phyloP scores from a whole-genome alignment of 1,140 invertebrate genomes.

The Papilio polyxenes region DNA sequence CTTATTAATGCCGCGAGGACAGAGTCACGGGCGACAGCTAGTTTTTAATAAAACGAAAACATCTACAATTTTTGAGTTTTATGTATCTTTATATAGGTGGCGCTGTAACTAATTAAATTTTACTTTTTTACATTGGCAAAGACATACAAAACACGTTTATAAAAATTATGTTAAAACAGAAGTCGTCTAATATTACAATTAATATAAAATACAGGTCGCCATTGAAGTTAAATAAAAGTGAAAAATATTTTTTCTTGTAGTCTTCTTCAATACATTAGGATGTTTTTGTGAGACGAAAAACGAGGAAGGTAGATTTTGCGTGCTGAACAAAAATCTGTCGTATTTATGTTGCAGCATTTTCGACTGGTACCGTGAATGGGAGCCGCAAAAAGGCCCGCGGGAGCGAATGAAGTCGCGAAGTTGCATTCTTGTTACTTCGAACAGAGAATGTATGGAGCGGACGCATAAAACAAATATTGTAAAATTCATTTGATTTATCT shows the following conservation, averaged over 20 bases:
- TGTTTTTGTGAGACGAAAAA: neutral
- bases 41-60: too few relatives aligned
- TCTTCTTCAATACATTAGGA: neutral
- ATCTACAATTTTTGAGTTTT: too few relatives aligned
- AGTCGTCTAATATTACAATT: neutral
- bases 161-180: neutral
- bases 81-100: too few relatives aligned
- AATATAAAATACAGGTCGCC: neutral
- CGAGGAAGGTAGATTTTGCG: neutral
- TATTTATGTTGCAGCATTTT: slow-evolving; percentile 32
- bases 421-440: slow-evolving; percentile 36
- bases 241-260: neutral
- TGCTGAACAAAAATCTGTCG: slow-evolving; percentile 8
- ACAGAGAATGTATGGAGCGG: neutral
- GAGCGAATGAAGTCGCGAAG: slow-evolving; percentile 38
- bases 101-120: too few relatives aligned
- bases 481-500: neutral
- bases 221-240: neutral
- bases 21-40: too few relatives aligned
- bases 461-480: neutral
- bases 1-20: too few relatives aligned
- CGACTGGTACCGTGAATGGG: slow-evolving; percentile 36
- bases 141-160: too few relatives aligned
- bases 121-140: too few relatives aligned
- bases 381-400: slow-evolving; percentile 36